A percentile compares a stretch with the other conserved stretches of the same genome.
Evolutionary conservation across 2,888 invertebrate genomes (phyloP).

Genomic region (Zygaena filipendulae): DNA sequence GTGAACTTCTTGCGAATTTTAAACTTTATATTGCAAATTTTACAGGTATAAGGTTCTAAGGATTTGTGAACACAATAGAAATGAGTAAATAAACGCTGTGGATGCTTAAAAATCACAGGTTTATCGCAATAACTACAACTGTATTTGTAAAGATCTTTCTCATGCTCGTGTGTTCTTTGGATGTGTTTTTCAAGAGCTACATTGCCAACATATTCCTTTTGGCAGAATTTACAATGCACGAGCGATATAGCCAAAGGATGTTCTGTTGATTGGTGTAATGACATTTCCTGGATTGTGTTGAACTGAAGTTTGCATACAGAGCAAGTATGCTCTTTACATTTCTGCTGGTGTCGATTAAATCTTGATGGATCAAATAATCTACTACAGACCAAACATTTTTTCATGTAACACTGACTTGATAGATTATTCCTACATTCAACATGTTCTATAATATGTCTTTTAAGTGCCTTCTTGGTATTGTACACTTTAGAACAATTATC

Average conservation of each 20-base stretch:
- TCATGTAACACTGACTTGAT: too few relatives aligned
- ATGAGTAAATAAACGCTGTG: conserved; percentile 42
- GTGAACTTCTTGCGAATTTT: conserved; percentile 39
- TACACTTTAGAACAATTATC: conserved; percentile 29
- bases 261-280: conserved; percentile 26
- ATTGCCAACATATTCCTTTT: conserved; percentile 33
- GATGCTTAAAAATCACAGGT: conserved; percentile 33
- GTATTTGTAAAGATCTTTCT: conserved; percentile 43
- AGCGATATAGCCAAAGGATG: conserved; percentile 31
- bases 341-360: too few relatives aligned
- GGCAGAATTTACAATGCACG: conserved; percentile 33
- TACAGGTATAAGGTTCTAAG: conserved; percentile 41
- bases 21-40: conserved; percentile 39
- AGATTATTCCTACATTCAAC: conserved; percentile 14
- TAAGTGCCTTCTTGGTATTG: conserved; percentile 18
- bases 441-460: conserved; percentile 19
- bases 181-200: conserved; percentile 34
- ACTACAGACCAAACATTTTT: too few relatives aligned
- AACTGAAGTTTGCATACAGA: too few relatives aligned
- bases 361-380: too few relatives aligned
- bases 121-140: conserved; percentile 32
- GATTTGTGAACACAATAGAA: conserved; percentile 37
- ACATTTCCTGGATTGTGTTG: conserved; percentile 28
- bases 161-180: conserved; percentile 25
- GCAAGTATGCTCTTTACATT: too few relatives aligned